A percentile compares a stretch with the other conserved stretches of the same genome.
Evolutionary conservation across 2,797 vertebrate species (phyloP).

Genomic region (Lindbergichthys nudifrons): DNA sequence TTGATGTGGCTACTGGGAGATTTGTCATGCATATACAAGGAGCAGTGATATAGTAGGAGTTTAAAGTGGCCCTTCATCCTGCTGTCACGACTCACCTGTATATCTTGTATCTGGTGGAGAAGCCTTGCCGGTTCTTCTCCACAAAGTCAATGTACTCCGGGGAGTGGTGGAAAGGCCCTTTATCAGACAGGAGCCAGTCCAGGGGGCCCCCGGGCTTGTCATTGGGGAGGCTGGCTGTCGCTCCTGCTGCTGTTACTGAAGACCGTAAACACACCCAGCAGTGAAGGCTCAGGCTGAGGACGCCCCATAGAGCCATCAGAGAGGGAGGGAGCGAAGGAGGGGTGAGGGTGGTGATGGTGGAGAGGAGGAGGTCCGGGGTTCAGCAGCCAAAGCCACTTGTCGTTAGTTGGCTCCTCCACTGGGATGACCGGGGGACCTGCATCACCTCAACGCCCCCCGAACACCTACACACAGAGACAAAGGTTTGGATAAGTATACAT

Average conservation of each 20-base stretch:
- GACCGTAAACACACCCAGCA: constrained; percentile 85
- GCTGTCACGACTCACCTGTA: constrained; percentile 88
- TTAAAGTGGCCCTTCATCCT: constrained; percentile 17
- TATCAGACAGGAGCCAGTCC: constrained; percentile 98
- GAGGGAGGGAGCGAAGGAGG: constrained; percentile 72
- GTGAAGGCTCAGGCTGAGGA: constrained; percentile 95
- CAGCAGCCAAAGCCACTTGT: constrained; percentile 88
- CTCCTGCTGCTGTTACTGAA: constrained; percentile 69
- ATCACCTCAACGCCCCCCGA: constrained; percentile 91
- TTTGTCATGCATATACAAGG: constrained; percentile 15
- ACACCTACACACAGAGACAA: constrained; percentile 80
- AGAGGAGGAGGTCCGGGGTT: constrained; percentile 54
- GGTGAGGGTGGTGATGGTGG: constrained; percentile 33
- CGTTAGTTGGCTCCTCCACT: constrained; percentile 92
- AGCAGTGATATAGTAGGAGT: not conserved
- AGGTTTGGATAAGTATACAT: constrained; percentile 12
- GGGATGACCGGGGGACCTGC: constrained; percentile 89
- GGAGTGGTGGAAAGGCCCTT: constrained; percentile 97
- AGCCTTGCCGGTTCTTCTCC: constrained; percentile 96
- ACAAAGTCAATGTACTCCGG: constrained; percentile 98
- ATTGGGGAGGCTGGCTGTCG: constrained; percentile 88
- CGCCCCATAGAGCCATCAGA: constrained; percentile 99
- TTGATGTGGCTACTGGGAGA: constrained; percentile 10
- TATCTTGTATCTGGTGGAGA: constrained; percentile 98
- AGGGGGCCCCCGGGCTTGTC: constrained; percentile 94